Percentiles rank a stretch among this genome's conserved stretches.
Evolutionary conservation across 2,888 invertebrate species (phyloP).

Genomic region (Belgica antarctica): DNA sequence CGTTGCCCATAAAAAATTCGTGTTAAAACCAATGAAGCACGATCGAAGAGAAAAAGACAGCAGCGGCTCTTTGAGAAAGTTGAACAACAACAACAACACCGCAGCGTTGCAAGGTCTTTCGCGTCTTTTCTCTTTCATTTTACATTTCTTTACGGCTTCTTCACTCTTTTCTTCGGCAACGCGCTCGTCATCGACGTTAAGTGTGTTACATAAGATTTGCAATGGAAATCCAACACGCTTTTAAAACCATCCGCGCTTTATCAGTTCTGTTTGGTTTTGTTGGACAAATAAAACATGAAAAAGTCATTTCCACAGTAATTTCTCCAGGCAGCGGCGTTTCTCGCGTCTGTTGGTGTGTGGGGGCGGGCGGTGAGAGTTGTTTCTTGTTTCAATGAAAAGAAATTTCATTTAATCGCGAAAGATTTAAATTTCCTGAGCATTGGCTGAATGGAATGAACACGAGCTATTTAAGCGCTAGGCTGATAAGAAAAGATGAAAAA

Average conservation of each 20-base stretch:
- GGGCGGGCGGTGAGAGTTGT: conserved; percentile 5
- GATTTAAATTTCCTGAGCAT: too few relatives aligned
- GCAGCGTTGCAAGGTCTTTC: conserved; percentile 31
- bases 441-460: conserved; percentile 2
- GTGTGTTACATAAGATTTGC: conserved; percentile 33
- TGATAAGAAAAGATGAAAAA: conserved; percentile 4
- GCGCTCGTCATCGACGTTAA: not conserved
- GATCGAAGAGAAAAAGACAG: too few relatives aligned
- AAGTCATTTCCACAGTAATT: not conserved
- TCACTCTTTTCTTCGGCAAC: conserved; percentile 12
- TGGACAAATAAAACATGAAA: not conserved
- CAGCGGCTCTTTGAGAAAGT: conserved; percentile 39
- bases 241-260: not conserved
- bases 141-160: not conserved
- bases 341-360: not conserved
- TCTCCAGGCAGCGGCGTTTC: not conserved
- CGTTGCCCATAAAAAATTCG: not conserved
- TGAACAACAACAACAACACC: conserved; percentile 27
- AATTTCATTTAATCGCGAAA: conserved; percentile 1
- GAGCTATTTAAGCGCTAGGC: not conserved
- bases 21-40: conserved; percentile 32
- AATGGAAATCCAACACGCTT: too few relatives aligned
- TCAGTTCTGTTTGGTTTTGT: not conserved
- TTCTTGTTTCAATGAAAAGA: not conserved
- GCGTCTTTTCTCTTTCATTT: conserved; percentile 41